Evolutionary conservation across 2,797 vertebrate species (phyloP).

Genomic region (Clarias pachynema): DNA sequence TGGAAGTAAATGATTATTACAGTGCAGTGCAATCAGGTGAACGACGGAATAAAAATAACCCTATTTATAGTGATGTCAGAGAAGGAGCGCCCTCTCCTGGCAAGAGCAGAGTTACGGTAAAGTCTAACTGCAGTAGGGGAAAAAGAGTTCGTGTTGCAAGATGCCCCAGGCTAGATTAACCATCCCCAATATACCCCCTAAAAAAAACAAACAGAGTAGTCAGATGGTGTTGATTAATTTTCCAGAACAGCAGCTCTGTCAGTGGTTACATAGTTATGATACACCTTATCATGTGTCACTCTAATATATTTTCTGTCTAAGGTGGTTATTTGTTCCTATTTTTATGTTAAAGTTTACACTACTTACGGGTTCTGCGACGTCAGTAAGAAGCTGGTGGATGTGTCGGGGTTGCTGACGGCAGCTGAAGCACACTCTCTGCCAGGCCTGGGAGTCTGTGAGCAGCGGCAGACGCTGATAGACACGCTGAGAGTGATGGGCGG

Average conservation of each 20-base stretch:
- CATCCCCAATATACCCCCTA: background rate
- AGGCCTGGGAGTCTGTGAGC: slow-evolving; percentile 79
- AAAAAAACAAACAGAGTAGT: background rate
- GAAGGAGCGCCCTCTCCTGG: too few relatives aligned
- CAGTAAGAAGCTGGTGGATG: slow-evolving; percentile 78
- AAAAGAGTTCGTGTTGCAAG: too few relatives aligned
- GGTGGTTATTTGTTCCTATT: background rate
- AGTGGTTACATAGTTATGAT: background rate
- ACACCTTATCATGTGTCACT: background rate
- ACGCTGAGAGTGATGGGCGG: slow-evolving; percentile 59
- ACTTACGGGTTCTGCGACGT: slow-evolving; percentile 81
- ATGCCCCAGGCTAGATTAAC: background rate
- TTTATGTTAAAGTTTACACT: slow-evolving; percentile 65
- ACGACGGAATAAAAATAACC: too few relatives aligned
- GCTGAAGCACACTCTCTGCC: slow-evolving; percentile 80
- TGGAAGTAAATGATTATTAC: too few relatives aligned
- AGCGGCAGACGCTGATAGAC: slow-evolving; percentile 77
- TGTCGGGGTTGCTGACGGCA: slow-evolving; percentile 75
- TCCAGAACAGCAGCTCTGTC: background rate
- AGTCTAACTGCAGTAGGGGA: too few relatives aligned
- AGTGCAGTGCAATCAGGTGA: too few relatives aligned
- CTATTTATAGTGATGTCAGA: too few relatives aligned
- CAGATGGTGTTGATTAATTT: background rate
- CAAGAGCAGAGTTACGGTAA: too few relatives aligned
- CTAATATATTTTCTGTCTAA: background rate